Evolutionary conservation across 2,888 invertebrate species (phyloP), one percentile per base, ranked within the genome.

Genomic region (Drosophila colorata): DNA sequence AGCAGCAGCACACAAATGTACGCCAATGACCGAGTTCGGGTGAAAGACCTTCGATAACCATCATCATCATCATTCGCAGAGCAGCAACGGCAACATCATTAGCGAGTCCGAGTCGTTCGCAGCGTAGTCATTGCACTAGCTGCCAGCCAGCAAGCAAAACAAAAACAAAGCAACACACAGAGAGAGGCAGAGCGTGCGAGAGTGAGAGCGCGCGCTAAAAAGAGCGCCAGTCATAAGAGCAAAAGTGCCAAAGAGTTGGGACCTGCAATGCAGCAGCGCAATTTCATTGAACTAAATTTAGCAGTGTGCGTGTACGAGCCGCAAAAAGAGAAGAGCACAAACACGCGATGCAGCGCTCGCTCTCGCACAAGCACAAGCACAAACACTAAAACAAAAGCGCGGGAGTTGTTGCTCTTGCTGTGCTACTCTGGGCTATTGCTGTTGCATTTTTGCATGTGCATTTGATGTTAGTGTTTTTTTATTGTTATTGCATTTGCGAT

Each of bases 1-100:
- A 31, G 61, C 70, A 55, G 75, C 58, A 37, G 78, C 77, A 86
- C 87, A 87, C 84, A 91, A 90, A 91, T 92, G 91, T 91, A 92
- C 92, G 92, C 92, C 92, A 92, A 92, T 92, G 92, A 92, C 92
- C 92, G 92, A 92, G 92, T 92, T 91, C 92, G 92, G 92, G 92
- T 92, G 92, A 92, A 92, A 92, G 92, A 92, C 92, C 92, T 92
- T 92, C 92, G 91, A 91, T 91, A 90, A 91, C 91, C 91, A 91
- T 91, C 90, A 90, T 91, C 89, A 87, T 90, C 89, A 88, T 90
- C 83, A 87, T 88, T 80, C 74, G 75, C 86, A 81, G 80, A 79
- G 88, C 84, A 80, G 89, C 74, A 80, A 80, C 72, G 80, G 79
- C 77, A 85, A 72, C 87, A 81, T 81, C 82, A 85, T 78, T 79